A percentile compares a stretch with the other conserved stretches of the same genome.
These are phyloP conservation scores for Diadophis punctatus DNA, from an alignment of 2,113 vertebrate genomes.

Conservation along the genomic window DNA sequence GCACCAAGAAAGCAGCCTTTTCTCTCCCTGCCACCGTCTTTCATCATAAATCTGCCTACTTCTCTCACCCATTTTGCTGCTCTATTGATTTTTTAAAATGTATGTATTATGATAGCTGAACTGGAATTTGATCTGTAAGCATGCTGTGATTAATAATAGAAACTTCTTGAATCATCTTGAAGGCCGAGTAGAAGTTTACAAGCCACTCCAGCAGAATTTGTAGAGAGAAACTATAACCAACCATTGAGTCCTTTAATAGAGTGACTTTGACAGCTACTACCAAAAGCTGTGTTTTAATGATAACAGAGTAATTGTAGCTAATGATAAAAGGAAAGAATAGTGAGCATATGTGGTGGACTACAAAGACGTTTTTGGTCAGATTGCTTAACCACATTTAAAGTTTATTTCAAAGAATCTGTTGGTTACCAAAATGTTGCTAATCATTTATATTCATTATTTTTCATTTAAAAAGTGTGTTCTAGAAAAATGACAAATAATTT, in stretches of 20 bases:
- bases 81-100: not conserved
- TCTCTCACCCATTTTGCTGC: not conserved
- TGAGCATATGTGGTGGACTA: not conserved
- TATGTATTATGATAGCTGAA: not conserved
- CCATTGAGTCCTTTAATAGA: not conserved
- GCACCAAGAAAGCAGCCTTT: not conserved
- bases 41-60: not conserved
- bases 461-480: not conserved
- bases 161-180: not conserved
- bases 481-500: not conserved
- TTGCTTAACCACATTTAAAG: not conserved
- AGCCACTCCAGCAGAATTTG: not conserved
- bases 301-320: not conserved
- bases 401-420: not conserved
- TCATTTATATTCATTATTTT: not conserved
- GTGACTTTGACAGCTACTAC: not conserved
- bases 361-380: not conserved
- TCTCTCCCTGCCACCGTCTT: not conserved
- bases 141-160: not conserved
- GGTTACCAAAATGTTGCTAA: not conserved
- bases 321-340: not conserved
- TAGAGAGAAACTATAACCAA: not conserved
- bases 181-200: not conserved
- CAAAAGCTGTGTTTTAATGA: not conserved
- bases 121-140: not conserved